phyloP scores from a whole-genome alignment of 2,888 invertebrate genomes.

The Synergus japonicus region DNA sequence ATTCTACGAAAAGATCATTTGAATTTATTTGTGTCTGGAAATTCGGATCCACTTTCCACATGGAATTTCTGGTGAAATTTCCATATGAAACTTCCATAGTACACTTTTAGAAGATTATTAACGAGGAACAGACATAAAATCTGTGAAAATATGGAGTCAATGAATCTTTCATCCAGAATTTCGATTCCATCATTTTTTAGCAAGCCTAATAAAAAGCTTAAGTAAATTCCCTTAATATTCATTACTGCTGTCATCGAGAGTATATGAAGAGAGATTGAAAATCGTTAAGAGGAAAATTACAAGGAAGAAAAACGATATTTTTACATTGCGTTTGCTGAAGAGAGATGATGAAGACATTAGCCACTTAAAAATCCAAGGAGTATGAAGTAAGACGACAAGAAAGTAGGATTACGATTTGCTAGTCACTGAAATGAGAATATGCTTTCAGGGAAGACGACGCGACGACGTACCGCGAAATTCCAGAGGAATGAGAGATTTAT shows the following conservation, averaged over 20 bases:
- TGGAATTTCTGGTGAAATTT: too few relatives aligned
- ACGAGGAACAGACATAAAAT: too few relatives aligned
- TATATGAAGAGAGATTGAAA: slow-evolving; percentile 15
- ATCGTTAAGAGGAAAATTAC: not conserved
- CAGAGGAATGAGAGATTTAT: slow-evolving; percentile 31
- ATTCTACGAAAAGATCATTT: too few relatives aligned
- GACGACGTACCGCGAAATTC: slow-evolving; percentile 36
- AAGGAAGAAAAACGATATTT: slow-evolving; percentile 8
- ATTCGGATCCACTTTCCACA: too few relatives aligned
- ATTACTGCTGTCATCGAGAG: not conserved
- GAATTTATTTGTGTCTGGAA: too few relatives aligned
- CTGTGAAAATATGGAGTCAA: too few relatives aligned
- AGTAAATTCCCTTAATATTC: not conserved
- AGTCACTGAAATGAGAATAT: slow-evolving; percentile 33
- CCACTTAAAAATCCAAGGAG: slow-evolving; percentile 30
- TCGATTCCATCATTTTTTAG: too few relatives aligned
- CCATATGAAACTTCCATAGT: too few relatives aligned
- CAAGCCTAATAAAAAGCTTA: too few relatives aligned
- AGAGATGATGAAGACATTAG: slow-evolving; percentile 37
- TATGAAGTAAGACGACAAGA: slow-evolving; percentile 38
- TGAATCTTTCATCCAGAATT: too few relatives aligned
- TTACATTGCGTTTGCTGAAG: slow-evolving; percentile 14
- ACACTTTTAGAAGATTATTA: too few relatives aligned
- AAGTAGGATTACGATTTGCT: slow-evolving; percentile 27
- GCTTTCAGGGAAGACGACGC: slow-evolving; percentile 13